Percentiles rank a stretch among this genome's conserved stretches.
phyloP scores from a whole-genome alignment of 1,140 invertebrate species.

The Uloborus diversus region DNA sequence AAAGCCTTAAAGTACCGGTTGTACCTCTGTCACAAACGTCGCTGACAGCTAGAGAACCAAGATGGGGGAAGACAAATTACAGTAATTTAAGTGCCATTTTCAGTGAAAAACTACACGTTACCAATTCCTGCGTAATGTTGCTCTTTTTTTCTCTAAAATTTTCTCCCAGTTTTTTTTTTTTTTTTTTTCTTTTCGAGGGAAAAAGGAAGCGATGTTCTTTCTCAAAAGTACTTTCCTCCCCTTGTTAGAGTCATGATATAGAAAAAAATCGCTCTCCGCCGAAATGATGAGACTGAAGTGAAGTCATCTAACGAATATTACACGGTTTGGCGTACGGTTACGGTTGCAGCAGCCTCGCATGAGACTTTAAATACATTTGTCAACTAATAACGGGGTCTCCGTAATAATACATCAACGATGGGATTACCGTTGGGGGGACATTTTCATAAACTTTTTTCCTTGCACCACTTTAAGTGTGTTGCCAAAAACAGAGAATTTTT shows the following conservation, averaged over 20 bases:
- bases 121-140: slow-evolving; percentile 53
- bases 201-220: slow-evolving; percentile 29
- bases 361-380: slow-evolving; percentile 55
- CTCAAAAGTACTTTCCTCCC: slow-evolving; percentile 17
- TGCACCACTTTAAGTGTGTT: neutral
- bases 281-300: slow-evolving; percentile 40
- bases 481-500: slow-evolving; percentile 21
- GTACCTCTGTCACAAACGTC: slow-evolving; percentile 45
- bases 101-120: slow-evolving; percentile 56
- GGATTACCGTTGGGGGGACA: slow-evolving; percentile 19
- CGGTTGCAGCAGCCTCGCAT: slow-evolving; percentile 6
- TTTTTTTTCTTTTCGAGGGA: slow-evolving; percentile 1
- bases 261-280: neutral
- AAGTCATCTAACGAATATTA: slow-evolving; percentile 53
- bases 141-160: slow-evolving; percentile 16
- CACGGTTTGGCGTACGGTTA: slow-evolving; percentile 5
- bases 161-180: slow-evolving; percentile 8
- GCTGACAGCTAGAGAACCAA: slow-evolving; percentile 37
- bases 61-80: slow-evolving; percentile 48
- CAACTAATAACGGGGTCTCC: slow-evolving; percentile 45
- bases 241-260: slow-evolving; percentile 15
- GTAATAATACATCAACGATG: slow-evolving; percentile 48
- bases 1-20: slow-evolving; percentile 47
- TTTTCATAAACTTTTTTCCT: slow-evolving; percentile 24
- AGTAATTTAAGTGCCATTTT: slow-evolving; percentile 56